These are phyloP conservation scores for Danio choprae DNA, from an alignment of 2,797 vertebrate genomes.

Conservation along the genomic window DNA sequence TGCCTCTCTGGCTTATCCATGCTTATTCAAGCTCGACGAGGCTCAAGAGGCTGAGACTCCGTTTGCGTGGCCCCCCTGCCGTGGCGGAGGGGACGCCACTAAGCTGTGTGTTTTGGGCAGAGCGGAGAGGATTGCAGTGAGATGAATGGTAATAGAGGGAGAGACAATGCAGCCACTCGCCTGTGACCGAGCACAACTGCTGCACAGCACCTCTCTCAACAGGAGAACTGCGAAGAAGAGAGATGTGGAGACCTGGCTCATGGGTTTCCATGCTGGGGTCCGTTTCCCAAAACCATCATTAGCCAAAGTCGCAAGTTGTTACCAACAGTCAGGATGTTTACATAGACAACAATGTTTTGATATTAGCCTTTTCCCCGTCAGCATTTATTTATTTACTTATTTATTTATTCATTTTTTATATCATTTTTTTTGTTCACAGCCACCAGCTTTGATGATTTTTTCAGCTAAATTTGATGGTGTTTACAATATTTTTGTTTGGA, in stretches of 20 bases:
- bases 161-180: slow-evolving; percentile 49
- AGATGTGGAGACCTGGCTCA: slow-evolving; percentile 16
- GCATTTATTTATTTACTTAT: no score
- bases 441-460: no score
- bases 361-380: no score
- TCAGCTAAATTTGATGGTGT: no score
- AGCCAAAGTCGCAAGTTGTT: no score
- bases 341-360: no score
- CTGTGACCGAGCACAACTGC: slow-evolving; percentile 53
- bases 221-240: slow-evolving; percentile 30
- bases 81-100: slow-evolving; percentile 10
- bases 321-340: no score
- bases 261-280: slow-evolving; percentile 4
- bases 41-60: slow-evolving; percentile 58
- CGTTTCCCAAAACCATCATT: no score
- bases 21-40: slow-evolving; percentile 51
- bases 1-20: slow-evolving; percentile 46
- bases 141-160: slow-evolving; percentile 52
- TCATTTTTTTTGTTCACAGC: no score
- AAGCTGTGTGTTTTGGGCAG: slow-evolving; percentile 48
- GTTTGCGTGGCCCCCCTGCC: slow-evolving; percentile 34
- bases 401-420: no score
- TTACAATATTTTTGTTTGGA: no score
- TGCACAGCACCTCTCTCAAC: slow-evolving; percentile 43
- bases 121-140: slow-evolving; percentile 47